These are phyloP conservation scores for Eueides isabella DNA, from an alignment of 1,140 invertebrate species.

Conservation along the genomic window DNA sequence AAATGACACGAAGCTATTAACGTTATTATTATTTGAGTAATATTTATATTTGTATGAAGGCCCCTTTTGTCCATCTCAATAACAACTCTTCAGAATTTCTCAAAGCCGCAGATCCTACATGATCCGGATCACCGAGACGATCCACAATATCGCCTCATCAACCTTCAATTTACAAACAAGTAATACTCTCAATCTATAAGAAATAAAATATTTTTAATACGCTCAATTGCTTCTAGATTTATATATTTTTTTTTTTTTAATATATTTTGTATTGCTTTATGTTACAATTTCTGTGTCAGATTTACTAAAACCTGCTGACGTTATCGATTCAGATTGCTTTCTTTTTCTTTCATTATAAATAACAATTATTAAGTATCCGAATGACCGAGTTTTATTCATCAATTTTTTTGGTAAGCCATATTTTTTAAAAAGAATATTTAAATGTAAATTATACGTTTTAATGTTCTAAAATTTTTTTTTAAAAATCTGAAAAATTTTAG, in stretches of 20 bases:
- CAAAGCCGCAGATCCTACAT: constrained; percentile 29
- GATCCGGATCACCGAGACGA: constrained; percentile 37
- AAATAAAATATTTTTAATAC: neutral
- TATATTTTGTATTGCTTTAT: neutral
- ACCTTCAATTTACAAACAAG: constrained; percentile 23
- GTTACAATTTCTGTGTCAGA: too few species aligned
- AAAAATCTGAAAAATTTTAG: too few species aligned
- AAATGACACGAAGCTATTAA: too few species aligned
- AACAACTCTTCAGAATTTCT: constrained; percentile 40
- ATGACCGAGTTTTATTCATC: too few species aligned
- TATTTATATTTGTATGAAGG: neutral
- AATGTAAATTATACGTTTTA: too few species aligned
- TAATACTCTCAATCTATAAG: neutral
- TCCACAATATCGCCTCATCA: constrained; percentile 21
- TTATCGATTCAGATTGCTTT: too few species aligned
- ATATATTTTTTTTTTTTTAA: neutral
- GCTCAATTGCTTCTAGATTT: neutral
- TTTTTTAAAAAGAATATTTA: too few species aligned
- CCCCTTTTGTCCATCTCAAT: constrained; percentile 25
- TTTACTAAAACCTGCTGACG: too few species aligned
- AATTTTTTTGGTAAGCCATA: too few species aligned
- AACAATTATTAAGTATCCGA: too few species aligned
- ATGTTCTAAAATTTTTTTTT: too few species aligned
- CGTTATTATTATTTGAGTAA: neutral
- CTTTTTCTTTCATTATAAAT: too few species aligned